Base-by-base conservation (phyloP, 2,888 invertebrate species). In the Pachydiplax longipennis region DNA sequence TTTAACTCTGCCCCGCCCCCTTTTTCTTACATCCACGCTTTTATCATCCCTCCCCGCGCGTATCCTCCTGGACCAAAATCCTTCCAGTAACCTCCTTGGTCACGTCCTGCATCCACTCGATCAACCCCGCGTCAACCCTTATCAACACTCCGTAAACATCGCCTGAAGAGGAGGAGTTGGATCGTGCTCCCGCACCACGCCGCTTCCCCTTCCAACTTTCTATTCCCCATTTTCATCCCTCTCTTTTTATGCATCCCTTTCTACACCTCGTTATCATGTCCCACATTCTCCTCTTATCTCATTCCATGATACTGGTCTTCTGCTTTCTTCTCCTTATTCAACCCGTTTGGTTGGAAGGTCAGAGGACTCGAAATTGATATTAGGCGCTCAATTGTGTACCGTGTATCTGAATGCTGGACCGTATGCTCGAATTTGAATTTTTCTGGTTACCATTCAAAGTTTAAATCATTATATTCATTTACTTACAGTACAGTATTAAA, bases 71-170 rank as follows among this genome's bases (percentile, higher is more conserved):
- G 83, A 58, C 83, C 83, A 65, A 87, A 87, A 87, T 87, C 87
- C 87, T 61, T 22, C 61, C 65, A 35, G 61, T 61, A 87, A 61
- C 87, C 87, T 87, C 87, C 87, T 87, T 87, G 87, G 87, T 87
- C 87, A 87, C 87, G 87, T 87, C 87, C 87, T 87, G 61, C 87
- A 65, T 65, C 37, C 87, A 87, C 87, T 87, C 87, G 87, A 87
- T 87, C 87, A 87, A 87, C 61, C 61, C 61, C 31, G 87, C 61
- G 87, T 87, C 87, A 87, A 87, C 87, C 87, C 87, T 87, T 87
- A 87, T 87, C 87, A 65, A 87, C 87, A 87, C 87, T 87, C 61
- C 61, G 87, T 87, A 87, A 87, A 87, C 87, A 87, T 58, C 83
- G 83, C 83, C 83, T 83, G 58, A 58, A 83, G 53, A 83, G 83